Percentiles rank a stretch among this genome's conserved stretches.
phyloP scores from a whole-genome alignment of 2,113 vertebrate genomes.

The Nansenia antarctica region DNA sequence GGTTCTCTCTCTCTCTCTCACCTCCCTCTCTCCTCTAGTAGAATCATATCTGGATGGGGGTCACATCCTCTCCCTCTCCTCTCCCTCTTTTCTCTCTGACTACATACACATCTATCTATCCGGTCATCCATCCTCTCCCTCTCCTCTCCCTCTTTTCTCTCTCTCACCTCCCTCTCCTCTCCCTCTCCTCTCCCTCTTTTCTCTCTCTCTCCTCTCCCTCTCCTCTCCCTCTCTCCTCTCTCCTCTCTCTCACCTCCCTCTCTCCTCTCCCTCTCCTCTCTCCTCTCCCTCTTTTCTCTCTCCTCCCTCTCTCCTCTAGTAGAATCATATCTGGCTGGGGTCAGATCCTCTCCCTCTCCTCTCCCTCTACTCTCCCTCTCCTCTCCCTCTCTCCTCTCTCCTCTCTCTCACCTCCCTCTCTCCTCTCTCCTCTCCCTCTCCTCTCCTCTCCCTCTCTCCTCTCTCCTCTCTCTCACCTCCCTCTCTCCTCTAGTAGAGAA shows the following conservation, averaged over 20 bases:
- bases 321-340: neutral
- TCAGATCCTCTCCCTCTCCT: neutral
- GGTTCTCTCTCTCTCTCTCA: conserved; percentile 38
- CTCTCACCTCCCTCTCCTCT: conserved; percentile 28
- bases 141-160: neutral
- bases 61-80: neutral
- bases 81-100: neutral
- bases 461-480: neutral
- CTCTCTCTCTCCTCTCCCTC: conserved; percentile 19
- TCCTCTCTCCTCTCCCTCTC: neutral
- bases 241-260: no score
- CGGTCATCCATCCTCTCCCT: conserved; percentile 1
- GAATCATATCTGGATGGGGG: conserved; percentile 21
- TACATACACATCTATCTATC: conserved; percentile 15
- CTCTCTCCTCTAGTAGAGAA: neutral
- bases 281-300: conserved; percentile 4
- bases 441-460: conserved; percentile 11
- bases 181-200: conserved; percentile 29
- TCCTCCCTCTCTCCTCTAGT: neutral
- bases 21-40: conserved; percentile 22
- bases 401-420: neutral
- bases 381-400: conserved; percentile 3
- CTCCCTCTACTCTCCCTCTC: neutral
- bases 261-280: conserved; percentile 15
- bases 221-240: conserved; percentile 23